Evolutionary conservation across 2,888 invertebrate genomes (phyloP).

Genomic region (Vesta saturnalis): DNA sequence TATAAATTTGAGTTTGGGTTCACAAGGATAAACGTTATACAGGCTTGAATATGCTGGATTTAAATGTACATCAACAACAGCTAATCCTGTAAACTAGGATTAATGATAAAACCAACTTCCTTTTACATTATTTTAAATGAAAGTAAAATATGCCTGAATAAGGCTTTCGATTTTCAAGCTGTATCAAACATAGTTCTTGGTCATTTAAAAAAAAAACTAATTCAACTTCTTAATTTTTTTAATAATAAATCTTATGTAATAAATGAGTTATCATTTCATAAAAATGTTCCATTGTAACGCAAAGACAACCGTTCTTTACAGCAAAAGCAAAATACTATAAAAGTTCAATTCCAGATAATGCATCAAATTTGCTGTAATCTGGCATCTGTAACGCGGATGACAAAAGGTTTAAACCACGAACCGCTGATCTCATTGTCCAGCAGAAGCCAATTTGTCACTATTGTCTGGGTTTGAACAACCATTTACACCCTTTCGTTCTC

Average conservation of each 20-base stretch:
- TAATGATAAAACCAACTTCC: no score
- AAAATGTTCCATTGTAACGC: background rate
- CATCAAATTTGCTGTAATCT: slow-evolving; percentile 39
- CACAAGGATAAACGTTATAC: no score
- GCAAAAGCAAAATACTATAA: slow-evolving; percentile 3
- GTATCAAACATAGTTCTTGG: no score
- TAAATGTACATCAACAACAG: no score
- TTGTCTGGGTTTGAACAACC: slow-evolving; percentile 38
- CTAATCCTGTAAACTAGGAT: no score
- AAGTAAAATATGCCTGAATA: no score
- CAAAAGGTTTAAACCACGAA: slow-evolving; percentile 38
- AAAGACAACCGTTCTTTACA: background rate
- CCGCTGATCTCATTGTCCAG: slow-evolving; percentile 37
- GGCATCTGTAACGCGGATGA: slow-evolving; percentile 37
- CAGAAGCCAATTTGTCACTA: slow-evolving; percentile 39
- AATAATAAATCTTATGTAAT: background rate
- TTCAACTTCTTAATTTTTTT: background rate
- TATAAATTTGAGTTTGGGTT: no score
- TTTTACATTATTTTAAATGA: no score
- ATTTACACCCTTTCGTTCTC: slow-evolving; percentile 28
- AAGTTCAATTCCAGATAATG: slow-evolving; percentile 35
- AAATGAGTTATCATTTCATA: background rate
- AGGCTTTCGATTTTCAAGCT: no score
- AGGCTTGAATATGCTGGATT: no score
- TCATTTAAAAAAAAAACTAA: no score